Base-by-base conservation (phyloP, 1,140 invertebrate genomes). In the Mercenaria mercenaria region DNA sequence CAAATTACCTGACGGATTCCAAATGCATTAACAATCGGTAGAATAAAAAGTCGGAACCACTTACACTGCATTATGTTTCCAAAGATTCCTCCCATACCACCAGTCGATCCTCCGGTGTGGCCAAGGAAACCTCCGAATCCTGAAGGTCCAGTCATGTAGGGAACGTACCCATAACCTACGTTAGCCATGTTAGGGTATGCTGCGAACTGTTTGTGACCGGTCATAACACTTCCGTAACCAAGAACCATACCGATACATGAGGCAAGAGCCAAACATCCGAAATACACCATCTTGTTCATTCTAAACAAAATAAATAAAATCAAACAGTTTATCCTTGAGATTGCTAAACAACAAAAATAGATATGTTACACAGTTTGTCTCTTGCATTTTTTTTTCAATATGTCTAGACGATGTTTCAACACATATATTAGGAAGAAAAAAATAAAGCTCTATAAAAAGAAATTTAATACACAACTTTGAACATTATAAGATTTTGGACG, bases 61-160 rank as follows among this genome's bases (percentile, higher is more conserved):
- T 15, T 39, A 72, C 67, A 15, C 6, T 72, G 37, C 34, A 72
- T 72, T 1, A 72, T 72, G 67, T 41, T 72, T 39, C 67, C 67
- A 72, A 72, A 72, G 10, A 72, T 39, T 37, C 67, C 67, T 6
- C 67, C 67, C 67, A 72, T 72, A 39, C 67, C 67, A 29, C 67
- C 67, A 41, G 13, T 32, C 34, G 67, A 72, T 8, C 32, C 67
- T 4, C 56, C 56, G 8, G 20, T 26, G 4, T 6, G 3, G 20
- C 56, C 56, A 10, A 59, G 26, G 15, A 47, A 47, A 47, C 43
- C 43, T 59, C 56, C 56, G 4, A 59, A n/a, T 4, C 56, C 56
- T n/a, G 56, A 59, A 59, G 56, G 20, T n/a, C 56, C 56, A 6
- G 43, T 15, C 56, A 59, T 59, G 56, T 59, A 59, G 6, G 56